Percentiles rank a stretch among this genome's conserved stretches.
Conservation (phyloP, 2,797 vertebrate genomes). For the Nannoperca obscura region DNA sequence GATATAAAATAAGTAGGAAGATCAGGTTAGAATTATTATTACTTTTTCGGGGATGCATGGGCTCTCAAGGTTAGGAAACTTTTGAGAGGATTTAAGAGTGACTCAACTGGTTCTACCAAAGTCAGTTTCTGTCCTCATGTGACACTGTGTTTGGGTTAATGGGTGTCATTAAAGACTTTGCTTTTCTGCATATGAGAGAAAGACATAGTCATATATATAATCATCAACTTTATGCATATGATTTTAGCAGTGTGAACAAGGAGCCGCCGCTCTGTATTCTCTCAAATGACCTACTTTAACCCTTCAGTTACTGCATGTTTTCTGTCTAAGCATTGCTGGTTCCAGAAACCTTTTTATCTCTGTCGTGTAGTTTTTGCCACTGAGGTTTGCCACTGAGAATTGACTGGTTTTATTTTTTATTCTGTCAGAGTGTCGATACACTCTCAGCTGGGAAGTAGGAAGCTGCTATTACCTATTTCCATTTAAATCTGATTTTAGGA, state of each 20-base stretch:
- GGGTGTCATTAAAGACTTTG: constrained; percentile 52
- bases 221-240: constrained; percentile 6
- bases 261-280: neutral
- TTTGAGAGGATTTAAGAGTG: constrained; percentile 83
- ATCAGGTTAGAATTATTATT: constrained; percentile 94
- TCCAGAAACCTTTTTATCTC: neutral
- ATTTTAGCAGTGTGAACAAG: constrained; percentile 14
- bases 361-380: constrained; percentile 38
- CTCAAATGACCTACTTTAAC: neutral
- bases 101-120: constrained; percentile 78
- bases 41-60: constrained; percentile 83
- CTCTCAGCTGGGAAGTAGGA: constrained; percentile 84
- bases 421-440: constrained; percentile 53
- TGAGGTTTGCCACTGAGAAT: constrained; percentile 49
- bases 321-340: neutral
- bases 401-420: constrained; percentile 59
- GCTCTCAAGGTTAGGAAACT: constrained; percentile 90
- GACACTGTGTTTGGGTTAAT: constrained; percentile 65
- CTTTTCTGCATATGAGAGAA: constrained; percentile 49
- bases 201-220: neutral
- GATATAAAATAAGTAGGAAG: constrained; percentile 99
- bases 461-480: constrained; percentile 87
- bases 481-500: constrained; percentile 91
- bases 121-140: constrained; percentile 69
- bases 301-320: constrained; percentile 5